Evolutionary conservation across 2,888 invertebrate genomes (phyloP).

Genomic region (Helobdella robusta): DNA sequence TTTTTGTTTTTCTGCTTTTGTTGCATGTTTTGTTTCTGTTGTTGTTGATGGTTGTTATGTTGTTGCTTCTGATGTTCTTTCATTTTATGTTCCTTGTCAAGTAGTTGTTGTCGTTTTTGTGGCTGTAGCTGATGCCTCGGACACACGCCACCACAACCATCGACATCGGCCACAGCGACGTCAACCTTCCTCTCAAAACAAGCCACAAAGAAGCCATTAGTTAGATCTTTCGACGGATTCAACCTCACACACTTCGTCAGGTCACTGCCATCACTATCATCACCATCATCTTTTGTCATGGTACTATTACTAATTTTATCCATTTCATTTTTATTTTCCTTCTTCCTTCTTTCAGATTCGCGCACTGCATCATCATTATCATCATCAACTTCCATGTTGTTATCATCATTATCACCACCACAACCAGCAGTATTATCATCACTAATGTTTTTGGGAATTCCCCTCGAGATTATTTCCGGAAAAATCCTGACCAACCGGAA

Average conservation of each 20-base stretch:
- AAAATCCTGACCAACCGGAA: constrained; percentile 47
- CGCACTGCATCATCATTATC: no score
- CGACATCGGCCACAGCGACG: background rate
- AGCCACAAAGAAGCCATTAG: constrained; percentile 91
- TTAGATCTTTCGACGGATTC: constrained; percentile 64
- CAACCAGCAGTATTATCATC: constrained; percentile 21
- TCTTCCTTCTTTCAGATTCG: constrained; percentile 36
- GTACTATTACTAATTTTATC: constrained; percentile 41
- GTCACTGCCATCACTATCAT: background rate
- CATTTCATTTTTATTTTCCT: constrained; percentile 2
- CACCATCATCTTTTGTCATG: constrained; percentile 35
- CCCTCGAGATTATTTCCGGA: constrained; percentile 40
- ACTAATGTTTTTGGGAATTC: constrained; percentile 25
- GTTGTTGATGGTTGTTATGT: no score
- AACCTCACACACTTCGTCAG: constrained; percentile 63
- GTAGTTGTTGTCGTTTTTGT: no score
- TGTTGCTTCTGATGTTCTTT: no score
- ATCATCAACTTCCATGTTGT: no score
- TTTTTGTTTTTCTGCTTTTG: no score
- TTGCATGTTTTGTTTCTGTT: no score
- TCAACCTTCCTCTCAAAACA: constrained; percentile 30
- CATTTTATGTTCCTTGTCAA: no score
- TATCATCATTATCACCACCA: background rate
- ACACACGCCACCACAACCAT: no score
- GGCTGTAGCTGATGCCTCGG: no score